phyloP scores from a whole-genome alignment of 2,888 invertebrate genomes.

The Lissonota sp. region DNA sequence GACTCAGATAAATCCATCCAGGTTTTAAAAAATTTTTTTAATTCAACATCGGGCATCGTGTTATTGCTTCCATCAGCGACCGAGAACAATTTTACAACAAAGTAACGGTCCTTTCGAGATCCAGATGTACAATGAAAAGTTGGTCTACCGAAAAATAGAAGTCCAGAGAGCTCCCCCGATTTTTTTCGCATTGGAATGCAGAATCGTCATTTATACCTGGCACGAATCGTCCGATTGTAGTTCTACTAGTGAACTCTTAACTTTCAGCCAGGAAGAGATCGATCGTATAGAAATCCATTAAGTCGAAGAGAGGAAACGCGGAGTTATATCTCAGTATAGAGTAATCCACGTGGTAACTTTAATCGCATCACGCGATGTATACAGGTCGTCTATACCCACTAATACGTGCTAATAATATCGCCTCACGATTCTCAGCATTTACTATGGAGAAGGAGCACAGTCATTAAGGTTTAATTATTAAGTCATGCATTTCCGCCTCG shows the following conservation, averaged over 20 bases:
- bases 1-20: too few species aligned
- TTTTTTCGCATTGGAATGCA: conserved; percentile 15
- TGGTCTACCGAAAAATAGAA: too few species aligned
- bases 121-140: too few species aligned
- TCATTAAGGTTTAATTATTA: conserved; percentile 51
- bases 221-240: conserved; percentile 39
- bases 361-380: conserved; percentile 61
- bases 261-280: conserved; percentile 60
- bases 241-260: conserved; percentile 46
- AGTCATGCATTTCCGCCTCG: conserved; percentile 58
- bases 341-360: conserved; percentile 41
- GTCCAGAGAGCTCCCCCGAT: conserved; percentile 15
- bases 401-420: too few species aligned
- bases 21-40: too few species aligned
- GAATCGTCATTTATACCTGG: conserved; percentile 51
- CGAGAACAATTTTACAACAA: too few species aligned
- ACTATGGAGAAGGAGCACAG: conserved; percentile 35
- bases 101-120: too few species aligned
- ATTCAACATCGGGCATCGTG: too few species aligned
- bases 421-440: conserved; percentile 18
- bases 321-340: conserved; percentile 13
- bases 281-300: conserved; percentile 63
- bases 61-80: too few species aligned
- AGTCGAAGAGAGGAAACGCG: conserved; percentile 40
- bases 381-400: neutral